Evolutionary conservation across 2,113 vertebrate species (phyloP).

Genomic region (Pygoscelis antarcticus): DNA sequence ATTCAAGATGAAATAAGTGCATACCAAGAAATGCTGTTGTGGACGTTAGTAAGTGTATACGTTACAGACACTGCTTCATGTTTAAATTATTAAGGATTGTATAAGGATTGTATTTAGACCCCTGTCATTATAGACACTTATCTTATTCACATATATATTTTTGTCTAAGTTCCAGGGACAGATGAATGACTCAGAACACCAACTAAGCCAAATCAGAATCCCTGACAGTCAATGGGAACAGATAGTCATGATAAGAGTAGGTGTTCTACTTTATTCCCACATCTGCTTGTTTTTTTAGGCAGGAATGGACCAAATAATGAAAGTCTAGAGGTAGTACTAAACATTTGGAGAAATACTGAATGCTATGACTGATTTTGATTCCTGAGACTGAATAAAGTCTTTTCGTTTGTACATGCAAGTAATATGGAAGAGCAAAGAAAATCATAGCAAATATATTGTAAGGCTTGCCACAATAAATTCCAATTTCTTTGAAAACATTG

Average conservation of each 20-base stretch:
- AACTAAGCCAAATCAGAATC: background rate
- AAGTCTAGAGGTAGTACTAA: background rate
- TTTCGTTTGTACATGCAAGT: background rate
- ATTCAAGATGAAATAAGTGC: background rate
- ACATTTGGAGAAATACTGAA: background rate
- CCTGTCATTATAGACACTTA: background rate
- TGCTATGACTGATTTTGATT: background rate
- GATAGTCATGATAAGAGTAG: background rate
- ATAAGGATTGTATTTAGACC: background rate
- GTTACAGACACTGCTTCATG: background rate
- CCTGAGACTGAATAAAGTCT: background rate
- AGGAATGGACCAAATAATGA: background rate
- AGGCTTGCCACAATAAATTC: background rate
- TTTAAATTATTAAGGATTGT: background rate
- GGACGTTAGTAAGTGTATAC: background rate
- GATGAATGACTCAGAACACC: background rate
- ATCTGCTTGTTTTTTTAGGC: background rate
- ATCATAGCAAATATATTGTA: background rate
- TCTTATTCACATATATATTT: background rate
- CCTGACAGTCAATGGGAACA: background rate
- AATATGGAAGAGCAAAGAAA: background rate
- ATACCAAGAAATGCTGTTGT: background rate
- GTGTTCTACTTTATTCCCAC: background rate
- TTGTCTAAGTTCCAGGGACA: background rate
- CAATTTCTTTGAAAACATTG: background rate